Evolutionary conservation across 2,113 vertebrate species (phyloP).

Genomic region (Onychorhynchus coronatus): DNA sequence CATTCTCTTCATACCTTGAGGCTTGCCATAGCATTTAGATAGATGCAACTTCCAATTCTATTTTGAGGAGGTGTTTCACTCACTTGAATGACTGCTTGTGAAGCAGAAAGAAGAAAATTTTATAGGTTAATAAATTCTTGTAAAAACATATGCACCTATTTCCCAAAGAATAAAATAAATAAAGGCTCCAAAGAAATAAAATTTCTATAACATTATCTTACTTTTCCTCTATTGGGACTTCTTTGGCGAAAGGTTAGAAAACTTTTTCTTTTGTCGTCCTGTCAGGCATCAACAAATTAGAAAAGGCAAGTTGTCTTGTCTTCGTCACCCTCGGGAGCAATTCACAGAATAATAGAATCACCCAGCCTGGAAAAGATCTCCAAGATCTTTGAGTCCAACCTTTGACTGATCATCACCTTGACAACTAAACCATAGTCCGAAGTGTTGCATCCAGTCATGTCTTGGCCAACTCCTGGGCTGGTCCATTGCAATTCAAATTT

Average conservation of each 20-base stretch:
- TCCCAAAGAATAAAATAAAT: not conserved
- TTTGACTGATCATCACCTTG: not conserved
- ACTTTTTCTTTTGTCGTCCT: not conserved
- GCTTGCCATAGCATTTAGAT: not conserved
- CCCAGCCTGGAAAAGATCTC: not conserved
- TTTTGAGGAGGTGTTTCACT: constrained; percentile 9
- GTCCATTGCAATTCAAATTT: not conserved
- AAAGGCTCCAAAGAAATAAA: not conserved
- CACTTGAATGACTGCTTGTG: not conserved
- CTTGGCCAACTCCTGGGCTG: not conserved
- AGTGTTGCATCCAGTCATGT: rapidly evolving
- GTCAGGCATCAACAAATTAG: not conserved
- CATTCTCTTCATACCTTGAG: not conserved
- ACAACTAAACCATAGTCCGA: not conserved
- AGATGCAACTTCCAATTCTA: not conserved
- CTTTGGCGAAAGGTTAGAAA: not conserved
- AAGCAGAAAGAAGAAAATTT: not conserved
- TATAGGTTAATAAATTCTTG: not conserved
- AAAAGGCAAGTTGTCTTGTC: not conserved
- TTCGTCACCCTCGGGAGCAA: not conserved
- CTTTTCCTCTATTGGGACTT: not conserved
- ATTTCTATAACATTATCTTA: not conserved
- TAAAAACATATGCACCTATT: not conserved
- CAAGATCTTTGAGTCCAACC: not conserved
- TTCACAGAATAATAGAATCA: not conserved